Percentiles rank a stretch among this genome's conserved stretches.
Conservation (phyloP, 53 echinoderm and acorn worm genomes). For the Zoroaster sp. region DNA sequence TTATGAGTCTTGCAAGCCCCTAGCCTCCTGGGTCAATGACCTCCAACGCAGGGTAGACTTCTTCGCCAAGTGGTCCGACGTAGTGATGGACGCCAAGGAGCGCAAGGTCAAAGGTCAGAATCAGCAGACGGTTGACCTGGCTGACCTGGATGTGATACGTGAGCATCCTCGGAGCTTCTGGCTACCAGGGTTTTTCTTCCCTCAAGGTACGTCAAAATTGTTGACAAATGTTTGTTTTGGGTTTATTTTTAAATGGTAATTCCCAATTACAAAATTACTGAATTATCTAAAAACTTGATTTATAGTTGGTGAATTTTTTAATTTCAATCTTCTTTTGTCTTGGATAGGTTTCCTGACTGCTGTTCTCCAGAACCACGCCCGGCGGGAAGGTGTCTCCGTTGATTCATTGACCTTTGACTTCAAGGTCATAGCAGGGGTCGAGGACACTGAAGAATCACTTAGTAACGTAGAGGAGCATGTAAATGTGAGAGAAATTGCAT, state of each 20-base stretch:
- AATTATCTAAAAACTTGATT: too few species aligned
- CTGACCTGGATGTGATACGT: slow-evolving; percentile 53
- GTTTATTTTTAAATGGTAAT: not conserved
- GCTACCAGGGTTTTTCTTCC: slow-evolving; percentile 97
- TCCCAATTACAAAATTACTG: too few species aligned
- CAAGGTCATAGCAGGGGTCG: slow-evolving; percentile 69
- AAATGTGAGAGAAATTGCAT: slow-evolving; percentile 83
- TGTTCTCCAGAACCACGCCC: slow-evolving; percentile 95
- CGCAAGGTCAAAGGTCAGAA: slow-evolving; percentile 67
- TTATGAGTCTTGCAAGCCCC: slow-evolving; percentile 96
- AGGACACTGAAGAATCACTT: slow-evolving; percentile 87
- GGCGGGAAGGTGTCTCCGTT: slow-evolving; percentile 82
- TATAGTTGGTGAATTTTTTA: too few species aligned
- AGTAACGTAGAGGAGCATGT: slow-evolving; percentile 73
- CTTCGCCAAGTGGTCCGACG: slow-evolving; percentile 88
- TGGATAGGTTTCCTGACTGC: slow-evolving; percentile 89
- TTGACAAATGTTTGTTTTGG: not conserved
- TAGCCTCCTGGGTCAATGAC: slow-evolving; percentile 86
- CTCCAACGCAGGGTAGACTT: slow-evolving; percentile 94
- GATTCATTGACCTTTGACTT: slow-evolving; percentile 95
- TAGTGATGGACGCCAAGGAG: slow-evolving; percentile 67
- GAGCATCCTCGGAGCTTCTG: slow-evolving; percentile 93
- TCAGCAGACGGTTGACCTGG: slow-evolving; percentile 44
- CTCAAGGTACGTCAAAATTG: slow-evolving; percentile 69
- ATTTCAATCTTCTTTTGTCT: not conserved